A percentile compares a stretch with the other conserved stretches of the same genome.
These are phyloP conservation scores for Phoxinus dragarum DNA, from an alignment of 2,797 vertebrate species.

Conservation along the genomic window DNA sequence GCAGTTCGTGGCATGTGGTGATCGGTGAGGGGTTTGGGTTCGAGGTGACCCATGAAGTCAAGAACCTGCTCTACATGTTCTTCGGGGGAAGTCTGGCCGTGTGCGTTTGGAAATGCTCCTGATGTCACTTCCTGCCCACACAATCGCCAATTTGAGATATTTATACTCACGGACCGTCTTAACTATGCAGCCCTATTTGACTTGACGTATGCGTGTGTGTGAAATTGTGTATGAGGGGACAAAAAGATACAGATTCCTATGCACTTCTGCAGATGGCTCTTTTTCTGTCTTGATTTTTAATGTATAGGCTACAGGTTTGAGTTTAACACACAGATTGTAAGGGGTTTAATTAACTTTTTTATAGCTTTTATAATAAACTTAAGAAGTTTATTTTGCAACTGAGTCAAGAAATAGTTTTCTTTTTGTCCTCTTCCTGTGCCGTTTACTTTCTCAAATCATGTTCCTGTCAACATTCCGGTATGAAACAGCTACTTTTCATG, in stretches of 20 bases:
- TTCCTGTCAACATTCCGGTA: background rate
- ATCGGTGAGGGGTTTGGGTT: conserved; percentile 97
- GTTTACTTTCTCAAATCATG: background rate
- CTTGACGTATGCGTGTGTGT: conserved; percentile 33
- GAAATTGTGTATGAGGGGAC: conserved; percentile 25
- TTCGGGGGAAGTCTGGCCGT: conserved; percentile 94
- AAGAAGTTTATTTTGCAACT: background rate
- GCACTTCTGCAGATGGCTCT: background rate
- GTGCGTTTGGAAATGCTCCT: conserved; percentile 99
- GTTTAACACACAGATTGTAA: background rate
- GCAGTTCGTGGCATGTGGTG: conserved; percentile 98
- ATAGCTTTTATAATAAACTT: background rate
- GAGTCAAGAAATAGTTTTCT: no score
- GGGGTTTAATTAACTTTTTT: background rate
- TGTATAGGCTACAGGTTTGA: background rate
- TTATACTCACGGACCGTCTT: conserved; percentile 53
- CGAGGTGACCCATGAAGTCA: conserved; percentile 97
- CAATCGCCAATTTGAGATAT: conserved; percentile 56
- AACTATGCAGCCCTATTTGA: conserved; percentile 63
- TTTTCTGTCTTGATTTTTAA: background rate
- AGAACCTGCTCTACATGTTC: conserved; percentile 98
- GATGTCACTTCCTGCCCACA: conserved; percentile 61
- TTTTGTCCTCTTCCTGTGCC: background rate
- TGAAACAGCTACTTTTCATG: background rate
- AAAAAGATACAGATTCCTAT: conserved; percentile 27